Evolutionary conservation across 2,888 invertebrate species (phyloP).

Genomic region (Ophonus ardosiacus): DNA sequence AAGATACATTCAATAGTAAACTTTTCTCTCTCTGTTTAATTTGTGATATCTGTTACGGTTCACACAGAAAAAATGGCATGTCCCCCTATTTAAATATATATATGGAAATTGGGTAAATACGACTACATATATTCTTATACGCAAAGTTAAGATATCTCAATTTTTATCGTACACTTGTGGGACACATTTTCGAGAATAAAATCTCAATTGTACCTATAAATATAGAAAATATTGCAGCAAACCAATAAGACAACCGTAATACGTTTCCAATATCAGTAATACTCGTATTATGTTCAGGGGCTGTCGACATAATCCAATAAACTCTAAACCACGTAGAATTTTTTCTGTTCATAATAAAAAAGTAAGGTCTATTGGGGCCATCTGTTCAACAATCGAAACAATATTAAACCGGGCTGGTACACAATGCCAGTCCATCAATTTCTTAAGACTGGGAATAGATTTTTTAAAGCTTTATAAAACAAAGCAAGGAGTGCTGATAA

Average conservation of each 20-base stretch:
- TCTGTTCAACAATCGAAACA: constrained; percentile 6
- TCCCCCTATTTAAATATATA: too few species aligned
- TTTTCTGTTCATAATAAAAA: constrained; percentile 11
- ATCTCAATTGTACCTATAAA: neutral
- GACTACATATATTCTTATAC: too few species aligned
- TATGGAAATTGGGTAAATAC: too few species aligned
- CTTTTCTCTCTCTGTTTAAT: too few species aligned
- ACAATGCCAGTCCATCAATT: constrained; percentile 13
- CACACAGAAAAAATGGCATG: too few species aligned
- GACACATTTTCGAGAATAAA: neutral
- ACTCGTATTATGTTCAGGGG: neutral
- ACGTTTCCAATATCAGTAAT: constrained; percentile 8
- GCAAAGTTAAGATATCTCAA: neutral
- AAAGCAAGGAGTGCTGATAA: too few species aligned
- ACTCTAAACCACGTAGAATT: neutral
- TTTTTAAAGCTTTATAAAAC: neutral
- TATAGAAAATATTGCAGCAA: neutral
- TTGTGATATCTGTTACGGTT: too few species aligned
- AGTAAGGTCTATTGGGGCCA: neutral
- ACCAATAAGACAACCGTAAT: neutral
- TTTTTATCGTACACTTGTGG: neutral
- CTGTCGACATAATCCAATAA: neutral
- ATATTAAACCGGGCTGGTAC: constrained; percentile 1
- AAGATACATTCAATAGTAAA: too few species aligned
- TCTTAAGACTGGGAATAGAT: neutral